Base-by-base conservation (phyloP, 1,140 invertebrate species). In the Psix sp. region DNA sequence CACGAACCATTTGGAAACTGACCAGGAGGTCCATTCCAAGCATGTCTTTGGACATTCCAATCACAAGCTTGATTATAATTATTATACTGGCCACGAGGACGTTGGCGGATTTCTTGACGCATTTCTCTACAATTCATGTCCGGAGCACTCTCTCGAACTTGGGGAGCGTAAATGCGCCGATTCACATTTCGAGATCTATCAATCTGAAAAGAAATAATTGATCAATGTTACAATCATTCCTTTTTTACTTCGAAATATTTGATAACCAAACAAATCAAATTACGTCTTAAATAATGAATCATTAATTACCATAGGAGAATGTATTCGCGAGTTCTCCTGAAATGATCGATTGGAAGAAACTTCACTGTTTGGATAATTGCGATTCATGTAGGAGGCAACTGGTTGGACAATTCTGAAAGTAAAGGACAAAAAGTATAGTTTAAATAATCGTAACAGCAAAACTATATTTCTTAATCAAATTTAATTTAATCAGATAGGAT, bases 401-500 rank as follows among this genome's bases (percentile, higher is more conserved):
- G 80, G 80, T 46, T 79, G 82, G 48, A 83, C 77, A 21, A 84
- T 68, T 31, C 84, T 86, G 40, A 15, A 79, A n/a, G n/a, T n/a
- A n/a, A n/a, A n/a, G n/a, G n/a, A n/a, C n/a, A n/a, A n/a, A 78
- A 60, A 45, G 38, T 39, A 39, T 62, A 4, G 35, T 11, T 56
- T 4, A 63, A 74, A 54, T 45, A 26, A 38, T 42, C 1, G 31
- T 1, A 26, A 42, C 17, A 16, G 1, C 4, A 24, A 4, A 15
- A 16, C 5, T 1, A 54, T 14, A 11, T 71, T 74, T 65, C n/a
- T n/a, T n/a, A n/a, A n/a, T n/a, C n/a, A n/a, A n/a, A n/a, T n/a
- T n/a, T n/a, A n/a, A n/a, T n/a, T n/a, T n/a, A 15, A 16, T 87
- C 86, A 86, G 86, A 86, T 87, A 86, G 86, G 85, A 87, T 86